Evolutionary conservation across 2,797 vertebrate species (phyloP).

Genomic region (Luscinia luscinia): DNA sequence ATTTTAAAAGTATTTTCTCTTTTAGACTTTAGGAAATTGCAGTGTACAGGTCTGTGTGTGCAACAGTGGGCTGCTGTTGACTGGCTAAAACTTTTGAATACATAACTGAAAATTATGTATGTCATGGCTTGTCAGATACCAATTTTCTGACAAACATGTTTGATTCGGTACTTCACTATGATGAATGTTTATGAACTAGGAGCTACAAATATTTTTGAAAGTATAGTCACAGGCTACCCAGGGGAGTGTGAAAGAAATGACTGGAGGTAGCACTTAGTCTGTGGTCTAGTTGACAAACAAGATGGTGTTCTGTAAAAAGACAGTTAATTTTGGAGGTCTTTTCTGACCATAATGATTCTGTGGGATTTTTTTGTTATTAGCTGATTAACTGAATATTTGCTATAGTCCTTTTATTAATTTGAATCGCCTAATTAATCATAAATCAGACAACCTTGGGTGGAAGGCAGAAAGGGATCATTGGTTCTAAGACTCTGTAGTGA

Average conservation of each 20-base stretch:
- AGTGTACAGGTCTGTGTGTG: fast-evolving
- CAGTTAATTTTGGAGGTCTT: neutral
- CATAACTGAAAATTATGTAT: neutral
- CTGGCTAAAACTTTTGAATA: neutral
- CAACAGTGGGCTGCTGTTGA: neutral
- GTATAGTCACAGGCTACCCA: neutral
- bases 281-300: neutral
- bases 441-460: neutral
- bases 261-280: neutral
- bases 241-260: neutral
- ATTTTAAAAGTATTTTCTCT: neutral
- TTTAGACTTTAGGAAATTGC: neutral
- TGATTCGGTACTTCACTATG: neutral
- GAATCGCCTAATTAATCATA: neutral
- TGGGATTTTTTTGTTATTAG: neutral
- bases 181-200: neutral
- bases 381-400: neutral
- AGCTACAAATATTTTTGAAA: neutral
- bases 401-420: neutral
- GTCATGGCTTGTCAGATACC: neutral
- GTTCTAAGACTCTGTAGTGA: neutral
- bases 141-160: neutral
- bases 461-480: neutral
- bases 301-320: neutral
- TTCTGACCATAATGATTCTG: neutral